These are phyloP conservation scores for Saguinus imperator DNA, from an alignment of 2,113 vertebrate genomes.

Conservation along the genomic window DNA sequence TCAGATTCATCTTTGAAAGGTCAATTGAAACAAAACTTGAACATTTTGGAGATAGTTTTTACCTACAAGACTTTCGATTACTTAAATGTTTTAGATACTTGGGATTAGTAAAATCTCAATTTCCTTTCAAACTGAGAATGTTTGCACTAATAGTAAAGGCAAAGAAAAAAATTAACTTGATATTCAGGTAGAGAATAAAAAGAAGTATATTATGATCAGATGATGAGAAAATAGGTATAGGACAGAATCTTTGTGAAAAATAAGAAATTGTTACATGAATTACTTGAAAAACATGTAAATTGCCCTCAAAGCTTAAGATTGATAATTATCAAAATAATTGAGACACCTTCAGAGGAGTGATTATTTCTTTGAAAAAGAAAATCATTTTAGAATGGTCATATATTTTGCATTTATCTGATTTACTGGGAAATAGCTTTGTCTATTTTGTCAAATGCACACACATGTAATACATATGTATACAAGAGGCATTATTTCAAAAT, in stretches of 20 bases:
- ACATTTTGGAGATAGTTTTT: neutral
- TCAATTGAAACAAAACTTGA: conserved; percentile 2
- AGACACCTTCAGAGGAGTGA: neutral
- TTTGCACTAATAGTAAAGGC: neutral
- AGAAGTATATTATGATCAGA: neutral
- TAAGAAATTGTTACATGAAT: neutral
- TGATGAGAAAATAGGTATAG: neutral
- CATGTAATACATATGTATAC: neutral
- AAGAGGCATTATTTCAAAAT: conserved; percentile 33
- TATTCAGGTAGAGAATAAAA: conserved; percentile 2
- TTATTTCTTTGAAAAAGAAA: conserved; percentile 37
- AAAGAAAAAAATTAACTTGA: neutral
- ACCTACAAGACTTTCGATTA: neutral
- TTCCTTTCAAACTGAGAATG: neutral
- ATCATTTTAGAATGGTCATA: neutral
- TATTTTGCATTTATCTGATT: conserved; percentile 11
- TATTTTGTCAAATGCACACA: neutral
- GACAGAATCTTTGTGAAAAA: neutral
- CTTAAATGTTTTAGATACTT: neutral
- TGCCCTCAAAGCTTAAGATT: conserved; percentile 4
- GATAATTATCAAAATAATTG: conserved; percentile 37
- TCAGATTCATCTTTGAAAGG: conserved; percentile 13
- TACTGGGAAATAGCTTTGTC: neutral
- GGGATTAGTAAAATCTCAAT: neutral
- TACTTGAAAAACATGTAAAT: neutral